Evolutionary conservation across 2,797 vertebrate genomes (phyloP).

Genomic region (Alfaro cultratus): DNA sequence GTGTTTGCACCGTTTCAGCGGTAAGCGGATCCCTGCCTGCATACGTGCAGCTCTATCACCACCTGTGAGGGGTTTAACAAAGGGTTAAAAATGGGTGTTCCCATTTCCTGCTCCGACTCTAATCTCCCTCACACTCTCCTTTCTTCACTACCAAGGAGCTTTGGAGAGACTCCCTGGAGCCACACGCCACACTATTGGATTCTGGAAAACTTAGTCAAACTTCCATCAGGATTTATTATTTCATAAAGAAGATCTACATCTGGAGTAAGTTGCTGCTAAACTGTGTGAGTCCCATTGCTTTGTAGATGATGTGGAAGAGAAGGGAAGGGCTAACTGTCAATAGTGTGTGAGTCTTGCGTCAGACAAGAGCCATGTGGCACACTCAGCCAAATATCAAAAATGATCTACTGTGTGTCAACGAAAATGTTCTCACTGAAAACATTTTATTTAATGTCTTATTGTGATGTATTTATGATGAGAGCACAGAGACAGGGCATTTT

Average conservation of each 20-base stretch:
- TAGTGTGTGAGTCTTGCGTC: conserved; percentile 78
- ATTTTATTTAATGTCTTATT: background rate
- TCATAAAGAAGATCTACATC: conserved; percentile 14
- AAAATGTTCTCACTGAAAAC: background rate
- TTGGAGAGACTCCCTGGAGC: conserved; percentile 48
- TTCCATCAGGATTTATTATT: conserved; percentile 29
- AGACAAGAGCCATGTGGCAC: conserved; percentile 73
- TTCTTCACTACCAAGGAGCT: conserved; percentile 65
- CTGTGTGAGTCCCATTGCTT: conserved; percentile 27
- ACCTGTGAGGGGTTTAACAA: conserved; percentile 66
- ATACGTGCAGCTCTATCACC: background rate
- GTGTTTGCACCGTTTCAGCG: conserved; percentile 2
- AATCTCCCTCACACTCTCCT: conserved; percentile 65
- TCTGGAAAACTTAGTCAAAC: conserved; percentile 14
- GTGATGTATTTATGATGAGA: background rate
- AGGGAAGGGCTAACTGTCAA: conserved; percentile 70
- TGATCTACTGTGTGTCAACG: conserved; percentile 1
- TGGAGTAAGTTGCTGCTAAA: conserved; percentile 59
- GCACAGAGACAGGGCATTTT: background rate
- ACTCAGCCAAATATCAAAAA: conserved; percentile 11
- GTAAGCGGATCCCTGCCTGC: conserved; percentile 9
- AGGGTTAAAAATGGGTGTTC: conserved; percentile 78
- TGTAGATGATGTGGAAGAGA: conserved; percentile 31
- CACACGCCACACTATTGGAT: conserved; percentile 40
- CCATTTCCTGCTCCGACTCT: conserved; percentile 60